Evolutionary conservation across 2,113 vertebrate species (phyloP).

Genomic region (Micronycteris hirsuta): DNA sequence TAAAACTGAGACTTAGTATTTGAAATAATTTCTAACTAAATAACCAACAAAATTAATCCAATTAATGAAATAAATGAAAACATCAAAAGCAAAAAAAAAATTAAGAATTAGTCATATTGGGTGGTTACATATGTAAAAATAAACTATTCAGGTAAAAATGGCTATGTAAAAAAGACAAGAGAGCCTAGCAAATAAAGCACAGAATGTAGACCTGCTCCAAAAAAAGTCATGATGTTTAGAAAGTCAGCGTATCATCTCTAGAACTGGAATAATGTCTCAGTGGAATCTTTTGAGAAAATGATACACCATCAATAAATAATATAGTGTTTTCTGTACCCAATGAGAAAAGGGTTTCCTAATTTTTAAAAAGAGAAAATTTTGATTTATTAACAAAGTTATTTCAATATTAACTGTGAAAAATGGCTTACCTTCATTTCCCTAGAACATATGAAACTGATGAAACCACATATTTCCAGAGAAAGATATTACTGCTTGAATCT

Average conservation of each 20-base stretch:
- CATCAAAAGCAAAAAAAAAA: not conserved
- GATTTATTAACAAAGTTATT: conserved; percentile 17
- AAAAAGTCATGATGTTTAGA: not conserved
- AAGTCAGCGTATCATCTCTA: not conserved
- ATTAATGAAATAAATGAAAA: conserved; percentile 12
- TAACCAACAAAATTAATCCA: not conserved
- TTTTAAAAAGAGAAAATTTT: conserved; percentile 27
- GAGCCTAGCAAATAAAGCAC: not conserved
- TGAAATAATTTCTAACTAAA: conserved; percentile 11
- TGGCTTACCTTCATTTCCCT: conserved; percentile 44
- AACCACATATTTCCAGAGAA: conserved; percentile 36
- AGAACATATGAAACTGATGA: not conserved
- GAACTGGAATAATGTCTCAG: conserved; percentile 2
- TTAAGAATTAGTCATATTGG: not conserved
- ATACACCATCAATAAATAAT: not conserved
- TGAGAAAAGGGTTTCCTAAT: not conserved
- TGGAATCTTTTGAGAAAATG: not conserved
- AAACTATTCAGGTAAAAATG: not conserved
- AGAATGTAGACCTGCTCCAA: not conserved
- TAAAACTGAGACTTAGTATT: not conserved
- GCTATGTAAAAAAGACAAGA: not conserved
- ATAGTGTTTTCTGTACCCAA: not conserved
- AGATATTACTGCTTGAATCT: conserved; percentile 48
- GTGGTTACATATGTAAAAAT: not conserved
- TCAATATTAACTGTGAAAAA: conserved; percentile 18